phyloP scores from a whole-genome alignment of 2,113 vertebrate species.

The Rafetus swinhoei region DNA sequence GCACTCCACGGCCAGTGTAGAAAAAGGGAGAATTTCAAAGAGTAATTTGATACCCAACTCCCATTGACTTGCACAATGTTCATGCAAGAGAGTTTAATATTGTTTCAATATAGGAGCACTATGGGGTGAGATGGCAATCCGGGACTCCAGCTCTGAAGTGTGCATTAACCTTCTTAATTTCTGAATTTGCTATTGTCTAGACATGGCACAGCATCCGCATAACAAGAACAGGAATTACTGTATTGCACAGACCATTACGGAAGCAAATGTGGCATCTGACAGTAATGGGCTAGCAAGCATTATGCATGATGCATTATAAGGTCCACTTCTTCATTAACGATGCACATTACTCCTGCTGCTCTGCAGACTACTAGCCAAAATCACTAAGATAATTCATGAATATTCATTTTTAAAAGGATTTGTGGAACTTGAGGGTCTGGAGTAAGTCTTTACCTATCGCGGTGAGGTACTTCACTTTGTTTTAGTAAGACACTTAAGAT shows the following conservation, averaged over 20 bases:
- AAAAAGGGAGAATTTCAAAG: background rate
- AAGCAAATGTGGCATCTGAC: background rate
- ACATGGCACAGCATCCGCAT: background rate
- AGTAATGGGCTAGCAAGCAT: background rate
- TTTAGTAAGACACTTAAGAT: background rate
- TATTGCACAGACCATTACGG: constrained; percentile 7
- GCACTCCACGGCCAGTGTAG: background rate
- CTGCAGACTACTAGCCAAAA: background rate
- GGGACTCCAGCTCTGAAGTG: background rate
- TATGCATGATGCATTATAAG: background rate
- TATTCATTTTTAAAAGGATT: constrained; percentile 12
- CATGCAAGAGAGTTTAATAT: background rate
- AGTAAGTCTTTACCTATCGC: background rate
- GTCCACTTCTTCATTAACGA: constrained; percentile 17
- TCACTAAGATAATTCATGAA: constrained; percentile 1
- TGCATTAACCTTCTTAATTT: background rate
- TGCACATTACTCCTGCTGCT: constrained; percentile 19
- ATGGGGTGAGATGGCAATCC: background rate
- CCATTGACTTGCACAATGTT: background rate
- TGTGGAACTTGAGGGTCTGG: background rate
- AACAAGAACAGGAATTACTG: background rate
- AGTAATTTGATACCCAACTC: background rate
- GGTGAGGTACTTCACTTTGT: constrained; percentile 4
- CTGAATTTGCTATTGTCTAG: background rate
- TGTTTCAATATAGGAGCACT: background rate